phyloP scores from a whole-genome alignment of 2,888 invertebrate genomes.

The Agriopis leucophaearia region DNA sequence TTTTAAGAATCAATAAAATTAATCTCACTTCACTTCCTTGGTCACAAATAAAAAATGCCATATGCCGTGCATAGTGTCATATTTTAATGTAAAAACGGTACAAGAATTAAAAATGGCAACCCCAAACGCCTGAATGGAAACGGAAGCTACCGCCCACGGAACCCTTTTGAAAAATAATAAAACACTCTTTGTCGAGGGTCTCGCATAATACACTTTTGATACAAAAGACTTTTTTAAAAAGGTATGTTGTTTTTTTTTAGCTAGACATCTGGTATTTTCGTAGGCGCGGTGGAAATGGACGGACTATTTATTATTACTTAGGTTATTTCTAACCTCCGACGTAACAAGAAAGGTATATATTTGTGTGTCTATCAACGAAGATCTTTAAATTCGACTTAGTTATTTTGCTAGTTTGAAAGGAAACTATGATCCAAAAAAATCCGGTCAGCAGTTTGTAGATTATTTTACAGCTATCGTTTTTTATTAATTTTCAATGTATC shows the following conservation, averaged over 20 bases:
- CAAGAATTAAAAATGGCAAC: conserved; percentile 48
- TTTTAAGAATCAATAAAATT: neutral
- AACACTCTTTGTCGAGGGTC: conserved; percentile 50
- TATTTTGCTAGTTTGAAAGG: neutral
- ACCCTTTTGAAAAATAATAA: conserved; percentile 69
- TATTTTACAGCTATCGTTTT: too few species aligned
- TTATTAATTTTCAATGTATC: too few species aligned
- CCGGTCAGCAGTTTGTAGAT: too few species aligned
- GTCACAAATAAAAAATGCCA: conserved; percentile 58
- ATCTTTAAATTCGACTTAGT: too few species aligned
- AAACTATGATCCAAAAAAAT: neutral
- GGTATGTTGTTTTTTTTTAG: conserved; percentile 32
- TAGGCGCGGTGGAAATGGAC: conserved; percentile 26
- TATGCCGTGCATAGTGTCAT: conserved; percentile 55
- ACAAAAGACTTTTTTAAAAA: conserved; percentile 51
- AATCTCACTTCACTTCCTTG: conserved; percentile 48
- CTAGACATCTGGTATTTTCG: conserved; percentile 48
- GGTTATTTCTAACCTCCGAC: neutral
- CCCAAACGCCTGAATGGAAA: conserved; percentile 51
- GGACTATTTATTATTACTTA: neutral
- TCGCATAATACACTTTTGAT: conserved; percentile 46
- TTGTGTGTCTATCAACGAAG: too few species aligned
- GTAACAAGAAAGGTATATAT: neutral
- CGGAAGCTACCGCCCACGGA: conserved; percentile 59
- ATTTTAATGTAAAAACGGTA: conserved; percentile 53